Base-by-base conservation (phyloP, 1,140 invertebrate genomes). In the Matsumurasca onukii region DNA sequence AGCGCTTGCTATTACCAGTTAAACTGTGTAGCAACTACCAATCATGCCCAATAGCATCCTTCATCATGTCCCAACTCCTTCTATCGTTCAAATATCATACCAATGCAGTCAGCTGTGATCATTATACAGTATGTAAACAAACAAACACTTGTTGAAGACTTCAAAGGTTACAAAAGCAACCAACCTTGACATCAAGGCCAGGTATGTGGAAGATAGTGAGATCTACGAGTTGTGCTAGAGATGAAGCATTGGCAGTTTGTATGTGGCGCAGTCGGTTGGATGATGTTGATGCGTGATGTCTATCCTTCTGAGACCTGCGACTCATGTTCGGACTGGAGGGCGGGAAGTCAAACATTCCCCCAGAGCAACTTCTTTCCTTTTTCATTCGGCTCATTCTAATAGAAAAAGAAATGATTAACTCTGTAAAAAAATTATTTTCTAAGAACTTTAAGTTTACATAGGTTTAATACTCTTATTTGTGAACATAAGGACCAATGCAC, bases 171-270 rank as follows among this genome's bases (percentile, higher is more conserved):
- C n/a, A n/a, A n/a, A n/a, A n/a, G n/a, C n/a, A 61, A 62, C 68
- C 75, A 72, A 97, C 88, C 85, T 97, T 97, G 22, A 98, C 91
- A 82, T 97, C 93, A 67, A 98, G 84, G 0, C 95, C 95, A 1
- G 96, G 96, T 75, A 98, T 93, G 75, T 96, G 91, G 80, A 98
- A 98, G 69, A 96, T 91, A 1, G 95, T 98, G 62, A 93, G 82
- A 80, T 95, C 92, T 3, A 88, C 86, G 0, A 91, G 81, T 73
- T 84, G 82, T 0, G 65, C 71, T 1, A 68, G 68, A 27, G 66
- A 67, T 27, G 25, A 22, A 29, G 48, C 48, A 15, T 68, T 51
- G 3, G 78, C 68, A 64, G 79, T 77, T 70, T 82, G 80, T 30
- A 80, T 69, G 70, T 82, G 82, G 70, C 82, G 72, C 31, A 86